phyloP scores from a whole-genome alignment of 2,113 vertebrate genomes.

The Lontra canadensis region DNA sequence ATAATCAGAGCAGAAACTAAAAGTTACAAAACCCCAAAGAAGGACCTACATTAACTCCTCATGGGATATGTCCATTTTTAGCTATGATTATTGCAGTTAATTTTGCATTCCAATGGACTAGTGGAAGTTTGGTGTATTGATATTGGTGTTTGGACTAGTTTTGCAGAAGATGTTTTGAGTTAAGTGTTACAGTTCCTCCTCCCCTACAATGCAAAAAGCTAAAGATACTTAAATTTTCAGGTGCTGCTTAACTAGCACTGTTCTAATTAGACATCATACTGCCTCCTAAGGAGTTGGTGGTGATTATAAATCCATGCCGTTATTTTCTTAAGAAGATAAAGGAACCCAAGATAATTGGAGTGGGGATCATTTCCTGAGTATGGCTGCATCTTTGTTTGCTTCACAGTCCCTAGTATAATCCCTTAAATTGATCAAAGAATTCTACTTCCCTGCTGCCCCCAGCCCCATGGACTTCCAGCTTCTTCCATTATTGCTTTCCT shows the following conservation, averaged over 20 bases:
- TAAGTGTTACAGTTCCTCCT: background rate
- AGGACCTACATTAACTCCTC: background rate
- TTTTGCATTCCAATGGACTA: background rate
- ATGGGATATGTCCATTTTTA: background rate
- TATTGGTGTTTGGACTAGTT: background rate
- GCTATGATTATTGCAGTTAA: background rate
- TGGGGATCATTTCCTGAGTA: background rate
- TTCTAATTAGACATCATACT: conserved; percentile 44
- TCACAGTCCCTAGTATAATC: background rate
- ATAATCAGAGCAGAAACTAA: background rate
- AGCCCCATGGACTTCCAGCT: background rate
- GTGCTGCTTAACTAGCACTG: background rate
- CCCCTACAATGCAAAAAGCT: background rate
- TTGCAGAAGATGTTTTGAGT: background rate
- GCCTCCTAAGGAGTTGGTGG: background rate
- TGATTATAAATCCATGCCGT: background rate
- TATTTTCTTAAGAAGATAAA: conserved; percentile 46
- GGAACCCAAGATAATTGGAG: background rate
- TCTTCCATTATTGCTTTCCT: background rate
- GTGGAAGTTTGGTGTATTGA: background rate
- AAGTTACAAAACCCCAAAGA: background rate
- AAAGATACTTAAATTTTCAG: background rate
- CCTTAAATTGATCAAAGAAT: background rate
- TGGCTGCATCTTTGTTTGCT: background rate
- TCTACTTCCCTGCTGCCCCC: background rate